phyloP scores from a whole-genome alignment of 2,797 vertebrate genomes.

The Nyctibius grandis region DNA sequence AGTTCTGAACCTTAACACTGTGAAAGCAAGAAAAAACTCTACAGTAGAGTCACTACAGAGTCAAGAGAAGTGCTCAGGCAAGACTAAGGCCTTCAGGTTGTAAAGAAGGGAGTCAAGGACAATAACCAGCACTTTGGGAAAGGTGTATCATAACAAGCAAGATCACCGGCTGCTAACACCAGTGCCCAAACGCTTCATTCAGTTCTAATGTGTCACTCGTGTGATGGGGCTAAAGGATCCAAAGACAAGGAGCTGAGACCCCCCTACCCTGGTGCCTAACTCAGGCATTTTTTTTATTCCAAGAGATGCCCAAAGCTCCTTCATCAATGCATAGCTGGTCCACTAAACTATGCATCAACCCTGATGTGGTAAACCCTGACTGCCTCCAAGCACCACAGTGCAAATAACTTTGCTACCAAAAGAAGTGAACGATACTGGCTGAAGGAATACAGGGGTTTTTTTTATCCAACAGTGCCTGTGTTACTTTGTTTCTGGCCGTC shows the following conservation, averaged over 20 bases:
- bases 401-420: background rate
- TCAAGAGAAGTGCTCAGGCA: background rate
- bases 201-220: background rate
- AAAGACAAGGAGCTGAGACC: background rate
- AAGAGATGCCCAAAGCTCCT: background rate
- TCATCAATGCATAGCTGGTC: background rate
- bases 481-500: background rate
- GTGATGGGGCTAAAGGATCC: background rate
- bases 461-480: background rate
- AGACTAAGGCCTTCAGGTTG: background rate
- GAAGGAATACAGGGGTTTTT: background rate
- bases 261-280: background rate
- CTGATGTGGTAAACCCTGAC: background rate
- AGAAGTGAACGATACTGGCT: background rate
- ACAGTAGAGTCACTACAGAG: background rate
- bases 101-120: background rate
- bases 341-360: background rate
- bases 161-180: background rate
- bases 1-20: background rate
- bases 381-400: background rate
- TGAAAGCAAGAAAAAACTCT: background rate
- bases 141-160: background rate
- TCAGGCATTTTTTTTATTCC: background rate
- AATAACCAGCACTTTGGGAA: background rate
- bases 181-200: accelerated